Conservation (phyloP, 2,113 vertebrate genomes). For the Plectropomus leopardus region DNA sequence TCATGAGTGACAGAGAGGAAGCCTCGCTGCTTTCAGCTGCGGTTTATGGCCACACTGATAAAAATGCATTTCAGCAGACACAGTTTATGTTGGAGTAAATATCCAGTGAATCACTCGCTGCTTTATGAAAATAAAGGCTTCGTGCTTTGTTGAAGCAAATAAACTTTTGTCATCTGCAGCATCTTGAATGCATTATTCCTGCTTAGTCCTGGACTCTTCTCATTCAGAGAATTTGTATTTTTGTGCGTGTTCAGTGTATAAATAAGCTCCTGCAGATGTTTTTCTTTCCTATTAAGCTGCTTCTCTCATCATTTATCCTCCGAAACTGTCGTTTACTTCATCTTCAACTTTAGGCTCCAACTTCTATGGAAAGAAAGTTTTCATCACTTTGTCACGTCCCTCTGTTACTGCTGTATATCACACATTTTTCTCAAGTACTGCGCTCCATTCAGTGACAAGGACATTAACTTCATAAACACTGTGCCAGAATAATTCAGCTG, state of each 20-base stretch:
- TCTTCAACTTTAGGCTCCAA: background rate
- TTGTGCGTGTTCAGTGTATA: background rate
- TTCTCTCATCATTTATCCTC: slow-evolving; percentile 18
- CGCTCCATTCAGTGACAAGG: slow-evolving; percentile 31
- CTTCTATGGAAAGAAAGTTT: slow-evolving; percentile 28
- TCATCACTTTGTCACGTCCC: slow-evolving; percentile 20
- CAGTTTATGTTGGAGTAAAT: background rate
- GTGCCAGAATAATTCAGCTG: slow-evolving; percentile 21
- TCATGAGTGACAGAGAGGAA: slow-evolving; percentile 35
- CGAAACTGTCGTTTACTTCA: background rate
- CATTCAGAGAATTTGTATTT: slow-evolving; percentile 2
- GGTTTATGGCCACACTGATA: background rate
- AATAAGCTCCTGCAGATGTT: slow-evolving; percentile 17
- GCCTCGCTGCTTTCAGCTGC: background rate
- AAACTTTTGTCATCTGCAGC: background rate
- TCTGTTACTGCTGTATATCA: background rate
- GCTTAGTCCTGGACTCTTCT: background rate
- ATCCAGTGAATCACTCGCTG: background rate
- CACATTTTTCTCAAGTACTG: slow-evolving; percentile 1
- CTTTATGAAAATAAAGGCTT: background rate
- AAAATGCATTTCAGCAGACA: background rate
- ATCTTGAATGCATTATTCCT: background rate
- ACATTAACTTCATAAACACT: slow-evolving; percentile 45
- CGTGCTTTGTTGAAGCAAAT: background rate
- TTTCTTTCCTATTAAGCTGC: slow-evolving; percentile 25